phyloP scores from a whole-genome alignment of 2,888 invertebrate species.

The Drosophila lacicola region DNA sequence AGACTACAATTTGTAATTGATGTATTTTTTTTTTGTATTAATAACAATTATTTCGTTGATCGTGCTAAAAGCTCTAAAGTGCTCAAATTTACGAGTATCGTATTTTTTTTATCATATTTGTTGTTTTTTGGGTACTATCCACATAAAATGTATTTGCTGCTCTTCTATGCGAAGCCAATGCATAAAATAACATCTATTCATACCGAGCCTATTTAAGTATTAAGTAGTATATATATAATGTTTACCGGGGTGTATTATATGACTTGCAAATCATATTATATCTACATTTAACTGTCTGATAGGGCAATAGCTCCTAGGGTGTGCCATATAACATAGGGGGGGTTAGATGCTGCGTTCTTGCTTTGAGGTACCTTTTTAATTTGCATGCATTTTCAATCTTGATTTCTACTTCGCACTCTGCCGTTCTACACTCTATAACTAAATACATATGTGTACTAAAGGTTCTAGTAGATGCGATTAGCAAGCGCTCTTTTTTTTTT shows the following conservation, averaged over 20 bases:
- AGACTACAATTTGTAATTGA: conserved; percentile 39
- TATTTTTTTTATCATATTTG: conserved; percentile 20
- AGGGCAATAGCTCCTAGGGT: conserved; percentile 51
- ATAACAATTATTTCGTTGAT: conserved; percentile 74
- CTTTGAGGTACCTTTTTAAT: conserved; percentile 43
- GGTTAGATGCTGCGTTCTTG: conserved; percentile 15
- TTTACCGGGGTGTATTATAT: conserved; percentile 15
- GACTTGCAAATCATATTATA: conserved; percentile 40
- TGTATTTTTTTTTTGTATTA: conserved; percentile 40
- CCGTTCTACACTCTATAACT: conserved; percentile 38
- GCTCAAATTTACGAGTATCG: conserved; percentile 65
- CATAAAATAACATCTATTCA: conserved; percentile 42
- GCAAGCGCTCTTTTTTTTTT: conserved; percentile 32
- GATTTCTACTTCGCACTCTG: conserved; percentile 26
- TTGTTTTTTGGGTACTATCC: conserved; percentile 24
- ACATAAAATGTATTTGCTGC: conserved; percentile 25
- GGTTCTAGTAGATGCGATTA: conserved; percentile 33
- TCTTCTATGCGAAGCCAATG: conserved; percentile 36
- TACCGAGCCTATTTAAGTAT: conserved; percentile 33
- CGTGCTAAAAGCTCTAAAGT: conserved; percentile 77
- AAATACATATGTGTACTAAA: conserved; percentile 17
- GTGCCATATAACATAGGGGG: conserved; percentile 16
- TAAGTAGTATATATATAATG: conserved; percentile 22
- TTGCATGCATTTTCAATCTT: conserved; percentile 23
- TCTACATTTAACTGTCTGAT: conserved; percentile 46